Percentiles rank a stretch among this genome's conserved stretches.
Conservation (phyloP, 2,113 vertebrate genomes). For the Podarcis muralis region DNA sequence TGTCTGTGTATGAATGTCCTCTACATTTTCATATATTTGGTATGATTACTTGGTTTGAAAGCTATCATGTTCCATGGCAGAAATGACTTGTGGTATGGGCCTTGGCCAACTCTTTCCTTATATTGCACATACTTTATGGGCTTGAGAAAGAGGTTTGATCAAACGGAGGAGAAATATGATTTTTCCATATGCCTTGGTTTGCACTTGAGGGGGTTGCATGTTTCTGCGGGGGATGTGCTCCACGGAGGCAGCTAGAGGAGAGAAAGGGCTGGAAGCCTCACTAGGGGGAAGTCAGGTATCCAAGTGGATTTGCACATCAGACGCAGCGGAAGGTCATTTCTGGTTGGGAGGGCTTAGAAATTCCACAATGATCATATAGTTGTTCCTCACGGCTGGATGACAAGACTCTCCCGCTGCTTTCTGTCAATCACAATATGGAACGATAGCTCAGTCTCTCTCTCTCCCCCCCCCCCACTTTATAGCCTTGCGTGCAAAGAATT, state of each 20-base stretch:
- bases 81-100: conserved; percentile 47
- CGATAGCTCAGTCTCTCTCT: background rate
- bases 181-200: conserved; percentile 70
- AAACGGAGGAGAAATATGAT: conserved; percentile 50
- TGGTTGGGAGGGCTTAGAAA: conserved; percentile 57
- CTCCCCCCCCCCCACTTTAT: background rate
- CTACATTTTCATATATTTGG: conserved; percentile 12
- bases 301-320: conserved; percentile 54
- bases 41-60: conserved; percentile 44
- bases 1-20: background rate
- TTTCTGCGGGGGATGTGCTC: conserved; percentile 59
- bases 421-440: conserved; percentile 46
- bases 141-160: conserved; percentile 63
- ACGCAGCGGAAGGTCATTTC: conserved; percentile 46
- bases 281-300: conserved; percentile 57
- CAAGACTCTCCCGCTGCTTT: conserved; percentile 39
- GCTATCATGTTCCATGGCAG: conserved; percentile 51
- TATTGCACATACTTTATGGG: conserved; percentile 57
- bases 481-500: conserved; percentile 1
- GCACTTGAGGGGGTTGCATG: conserved; percentile 52
- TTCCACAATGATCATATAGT: conserved; percentile 48
- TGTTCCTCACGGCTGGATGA: conserved; percentile 53
- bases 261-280: conserved; percentile 62
- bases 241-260: conserved; percentile 55
- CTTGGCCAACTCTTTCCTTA: conserved; percentile 48